phyloP scores from a whole-genome alignment of 2,888 invertebrate species.

The Rugalucina vietnamica region DNA sequence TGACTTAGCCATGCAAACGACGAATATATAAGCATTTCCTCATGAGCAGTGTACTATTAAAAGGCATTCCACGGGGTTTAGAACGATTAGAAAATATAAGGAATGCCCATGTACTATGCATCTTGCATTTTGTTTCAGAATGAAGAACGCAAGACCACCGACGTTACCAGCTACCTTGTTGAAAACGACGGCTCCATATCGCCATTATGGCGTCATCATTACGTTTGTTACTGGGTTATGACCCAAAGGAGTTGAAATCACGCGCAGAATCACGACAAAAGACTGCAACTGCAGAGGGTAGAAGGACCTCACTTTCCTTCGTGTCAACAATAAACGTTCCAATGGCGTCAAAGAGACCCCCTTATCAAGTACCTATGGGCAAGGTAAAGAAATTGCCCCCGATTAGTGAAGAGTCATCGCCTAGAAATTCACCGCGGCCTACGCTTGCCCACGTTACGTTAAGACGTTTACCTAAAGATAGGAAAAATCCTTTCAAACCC shows the following conservation, averaged over 20 bases:
- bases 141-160: neutral
- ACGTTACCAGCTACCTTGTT: neutral
- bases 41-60: too few species aligned
- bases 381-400: conserved; percentile 65
- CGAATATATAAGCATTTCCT: too few species aligned
- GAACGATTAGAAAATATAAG: too few species aligned
- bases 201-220: conserved; percentile 25
- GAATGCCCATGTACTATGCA: too few species aligned
- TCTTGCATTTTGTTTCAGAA: neutral
- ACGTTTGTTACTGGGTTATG: conserved; percentile 56
- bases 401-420: conserved; percentile 66
- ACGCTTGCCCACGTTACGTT: conserved; percentile 23
- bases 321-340: conserved; percentile 10
- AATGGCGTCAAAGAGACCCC: conserved; percentile 55
- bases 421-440: conserved; percentile 43
- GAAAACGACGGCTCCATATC: neutral
- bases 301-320: neutral
- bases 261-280: conserved; percentile 33
- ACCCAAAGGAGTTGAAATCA: conserved; percentile 36
- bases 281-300: conserved; percentile 17
- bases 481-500: neutral
- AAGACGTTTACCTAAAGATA: neutral
- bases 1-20: too few species aligned
- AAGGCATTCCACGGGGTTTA: too few species aligned
- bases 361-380: conserved; percentile 58